Evolutionary conservation across 2,888 invertebrate genomes (phyloP).

Genomic region (Diachrysia chrysitis): DNA sequence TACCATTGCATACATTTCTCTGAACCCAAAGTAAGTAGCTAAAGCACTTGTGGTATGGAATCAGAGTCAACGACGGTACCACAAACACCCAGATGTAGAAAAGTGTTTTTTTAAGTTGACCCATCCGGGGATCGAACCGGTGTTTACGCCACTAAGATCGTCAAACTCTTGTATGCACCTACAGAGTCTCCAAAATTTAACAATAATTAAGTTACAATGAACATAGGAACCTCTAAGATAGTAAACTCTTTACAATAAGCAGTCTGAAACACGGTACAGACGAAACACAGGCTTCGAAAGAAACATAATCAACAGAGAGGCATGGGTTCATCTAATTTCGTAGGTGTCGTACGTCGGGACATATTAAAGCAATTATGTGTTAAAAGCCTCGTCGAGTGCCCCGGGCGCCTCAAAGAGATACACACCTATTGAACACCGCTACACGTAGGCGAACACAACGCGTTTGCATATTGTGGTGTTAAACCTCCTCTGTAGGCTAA

Average conservation of each 20-base stretch:
- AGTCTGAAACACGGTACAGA: not conserved
- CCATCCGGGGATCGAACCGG: too few relatives aligned
- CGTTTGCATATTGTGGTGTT: slow-evolving; percentile 54
- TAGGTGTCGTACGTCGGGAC: slow-evolving; percentile 79
- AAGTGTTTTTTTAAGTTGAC: too few relatives aligned
- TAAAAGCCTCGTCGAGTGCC: slow-evolving; percentile 83
- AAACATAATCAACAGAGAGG: slow-evolving; percentile 60
- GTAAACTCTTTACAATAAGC: not conserved
- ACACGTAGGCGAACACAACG: slow-evolving; percentile 52
- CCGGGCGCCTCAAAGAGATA: slow-evolving; percentile 76
- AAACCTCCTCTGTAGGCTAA: slow-evolving; percentile 6
- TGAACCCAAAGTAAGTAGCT: too few relatives aligned
- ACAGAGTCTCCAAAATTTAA: too few relatives aligned
- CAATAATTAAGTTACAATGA: not conserved
- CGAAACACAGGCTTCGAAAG: slow-evolving; percentile 46
- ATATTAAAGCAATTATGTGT: slow-evolving; percentile 86
- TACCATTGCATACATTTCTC: too few relatives aligned
- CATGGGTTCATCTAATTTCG: slow-evolving; percentile 75
- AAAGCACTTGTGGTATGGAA: too few relatives aligned
- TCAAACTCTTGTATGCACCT: too few relatives aligned
- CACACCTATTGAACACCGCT: slow-evolving; percentile 62
- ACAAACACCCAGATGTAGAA: too few relatives aligned
- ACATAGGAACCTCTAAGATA: not conserved
- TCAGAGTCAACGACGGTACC: too few relatives aligned
- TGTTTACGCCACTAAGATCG: too few relatives aligned